Base-by-base conservation (phyloP, 2,888 invertebrate genomes). In the Oligia latruncula region DNA sequence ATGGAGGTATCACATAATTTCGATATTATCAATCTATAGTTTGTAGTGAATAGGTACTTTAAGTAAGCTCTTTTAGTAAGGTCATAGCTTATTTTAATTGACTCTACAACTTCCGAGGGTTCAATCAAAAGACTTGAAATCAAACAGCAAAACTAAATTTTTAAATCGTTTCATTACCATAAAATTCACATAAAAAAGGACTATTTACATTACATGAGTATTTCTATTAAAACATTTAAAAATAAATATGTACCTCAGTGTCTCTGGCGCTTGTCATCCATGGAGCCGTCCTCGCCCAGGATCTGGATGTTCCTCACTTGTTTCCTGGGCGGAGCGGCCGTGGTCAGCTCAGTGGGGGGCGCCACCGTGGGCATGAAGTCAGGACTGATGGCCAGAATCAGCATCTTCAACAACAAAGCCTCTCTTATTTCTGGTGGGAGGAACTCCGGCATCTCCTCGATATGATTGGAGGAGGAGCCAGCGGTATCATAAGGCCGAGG, bases 271-370 rank as follows among this genome's bases (percentile, higher is more conserved):
- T 95, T 94, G 83, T 94, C 94, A 89, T 96, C 91, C 90, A 93
- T 90, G 84, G 97, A 89, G 81, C 97, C 92, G 79, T 97, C 98
- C 90, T 98, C 98, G 0, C 98, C 98, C 55, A 98, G 95, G 88
- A 98, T 98, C 93, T 98, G 98, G 49, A 98, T 97, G 92, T 98
- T 98, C 87, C 98, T 97, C 40, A 98, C 97, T 75, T 98, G 98
- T 87, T 97, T 97, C 87, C 97, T 93, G 85, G 97, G 82, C 85
- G 97, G 96, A 78, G 97, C 94, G 2, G 97, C 96, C 4, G 97
- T 97, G 40, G 97, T 97, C 73, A 97, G 90, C 88, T 96, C 95
- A 0, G 96, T 96, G 65, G 91, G 94, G 0, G 97, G 95, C 1
- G 94, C 93, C 8, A 95, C 94, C 3, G 96, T 94, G 62, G 97